phyloP scores from a whole-genome alignment of 2,888 invertebrate species.

The Tinea trinotella region DNA sequence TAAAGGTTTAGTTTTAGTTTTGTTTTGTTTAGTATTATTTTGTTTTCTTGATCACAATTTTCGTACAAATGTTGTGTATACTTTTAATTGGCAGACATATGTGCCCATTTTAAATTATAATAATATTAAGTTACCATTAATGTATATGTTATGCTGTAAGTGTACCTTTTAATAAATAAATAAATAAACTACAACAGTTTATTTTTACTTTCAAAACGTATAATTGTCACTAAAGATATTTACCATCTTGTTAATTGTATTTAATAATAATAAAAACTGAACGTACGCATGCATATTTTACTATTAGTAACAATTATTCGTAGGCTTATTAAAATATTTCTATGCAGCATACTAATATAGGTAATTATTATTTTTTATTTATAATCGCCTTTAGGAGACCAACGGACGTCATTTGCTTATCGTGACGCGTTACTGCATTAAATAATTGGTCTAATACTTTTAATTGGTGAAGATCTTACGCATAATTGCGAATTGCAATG shows the following conservation, averaged over 20 bases:
- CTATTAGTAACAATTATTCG: not conserved
- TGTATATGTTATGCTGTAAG: no score
- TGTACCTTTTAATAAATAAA: no score
- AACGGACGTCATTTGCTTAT: conserved; percentile 11
- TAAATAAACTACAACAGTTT: no score
- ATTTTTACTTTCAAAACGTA: not conserved
- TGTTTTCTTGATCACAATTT: no score
- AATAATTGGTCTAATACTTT: conserved; percentile 12
- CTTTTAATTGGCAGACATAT: no score
- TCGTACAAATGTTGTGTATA: no score
- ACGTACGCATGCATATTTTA: not conserved
- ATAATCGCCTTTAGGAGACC: not conserved
- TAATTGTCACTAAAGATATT: not conserved
- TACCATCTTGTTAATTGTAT: not conserved
- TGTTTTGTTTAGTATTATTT: no score
- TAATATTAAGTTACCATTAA: no score
- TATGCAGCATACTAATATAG: not conserved
- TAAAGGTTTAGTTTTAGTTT: no score
- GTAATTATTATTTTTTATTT: not conserved
- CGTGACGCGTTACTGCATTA: not conserved
- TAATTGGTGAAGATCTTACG: conserved; percentile 42
- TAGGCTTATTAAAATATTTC: not conserved
- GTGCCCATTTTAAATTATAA: no score
- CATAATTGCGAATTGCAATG: conserved; percentile 42
- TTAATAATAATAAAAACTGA: not conserved